These are phyloP conservation scores for Muricea muricata DNA, from an alignment of 92 coral and sea anemone species.

Conservation along the genomic window DNA sequence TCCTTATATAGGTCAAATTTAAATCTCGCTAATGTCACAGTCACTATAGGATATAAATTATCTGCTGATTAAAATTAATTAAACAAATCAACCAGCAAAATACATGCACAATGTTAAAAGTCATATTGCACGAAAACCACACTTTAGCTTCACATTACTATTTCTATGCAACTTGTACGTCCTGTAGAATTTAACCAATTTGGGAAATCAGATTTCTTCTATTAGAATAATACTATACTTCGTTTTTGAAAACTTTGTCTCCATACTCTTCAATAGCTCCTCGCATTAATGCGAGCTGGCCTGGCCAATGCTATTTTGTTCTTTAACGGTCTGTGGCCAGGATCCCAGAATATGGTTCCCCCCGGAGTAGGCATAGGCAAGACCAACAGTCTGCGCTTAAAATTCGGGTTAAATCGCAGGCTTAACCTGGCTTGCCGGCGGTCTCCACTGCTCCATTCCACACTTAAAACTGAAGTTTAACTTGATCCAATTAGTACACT, in stretches of 20 bases:
- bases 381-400: background rate
- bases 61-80: no score
- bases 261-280: background rate
- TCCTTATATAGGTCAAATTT: no score
- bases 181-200: background rate
- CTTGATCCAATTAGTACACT: background rate
- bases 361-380: background rate
- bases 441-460: background rate
- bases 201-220: slow-evolving; percentile 5
- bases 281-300: no score
- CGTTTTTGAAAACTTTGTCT: background rate
- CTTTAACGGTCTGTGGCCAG: background rate
- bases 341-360: background rate
- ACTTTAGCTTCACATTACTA: no score
- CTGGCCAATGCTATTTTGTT: no score
- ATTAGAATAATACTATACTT: background rate
- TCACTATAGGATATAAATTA: no score
- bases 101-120: no score
- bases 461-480: background rate
- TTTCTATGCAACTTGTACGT: background rate
- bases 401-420: background rate
- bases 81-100: no score
- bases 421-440: background rate
- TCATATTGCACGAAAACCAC: no score
- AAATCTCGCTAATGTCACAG: no score